Conservation (phyloP, 2,797 vertebrate genomes). For the Gymnothorax javanicus region DNA sequence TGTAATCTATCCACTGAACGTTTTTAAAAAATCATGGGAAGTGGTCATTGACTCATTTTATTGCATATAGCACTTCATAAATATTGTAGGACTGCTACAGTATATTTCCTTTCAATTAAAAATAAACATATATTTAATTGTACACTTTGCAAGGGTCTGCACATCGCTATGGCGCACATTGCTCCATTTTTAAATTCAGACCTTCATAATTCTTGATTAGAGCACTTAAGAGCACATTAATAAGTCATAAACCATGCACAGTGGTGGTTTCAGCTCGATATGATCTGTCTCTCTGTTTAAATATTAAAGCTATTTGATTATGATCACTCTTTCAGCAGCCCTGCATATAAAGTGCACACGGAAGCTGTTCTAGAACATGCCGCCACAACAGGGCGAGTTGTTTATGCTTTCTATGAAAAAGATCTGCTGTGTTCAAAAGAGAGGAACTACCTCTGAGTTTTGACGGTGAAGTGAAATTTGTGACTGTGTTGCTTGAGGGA, state of each 20-base stretch:
- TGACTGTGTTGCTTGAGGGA: constrained; percentile 25
- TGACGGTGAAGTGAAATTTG: constrained; percentile 6
- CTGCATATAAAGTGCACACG: constrained; percentile 16
- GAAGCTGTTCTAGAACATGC: background rate
- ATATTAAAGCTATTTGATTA: constrained; percentile 29
- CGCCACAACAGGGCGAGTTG: background rate
- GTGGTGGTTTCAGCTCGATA: constrained; percentile 17
- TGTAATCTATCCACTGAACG: background rate
- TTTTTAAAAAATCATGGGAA: background rate
- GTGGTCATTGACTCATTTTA: background rate
- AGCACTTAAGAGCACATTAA: constrained; percentile 37
- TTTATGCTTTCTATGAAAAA: background rate
- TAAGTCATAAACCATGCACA: constrained; percentile 17
- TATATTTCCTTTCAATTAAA: background rate
- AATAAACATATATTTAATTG: background rate
- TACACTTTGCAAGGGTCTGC: background rate
- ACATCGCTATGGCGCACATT: background rate
- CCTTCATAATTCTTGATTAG: constrained; percentile 41
- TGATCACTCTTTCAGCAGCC: background rate
- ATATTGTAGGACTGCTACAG: background rate
- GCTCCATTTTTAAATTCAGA: constrained; percentile 29
- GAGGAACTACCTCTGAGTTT: background rate
- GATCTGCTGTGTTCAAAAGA: background rate
- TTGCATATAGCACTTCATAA: background rate
- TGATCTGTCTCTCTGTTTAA: constrained; percentile 22